Evolutionary conservation across 2,888 invertebrate genomes (phyloP).

Genomic region (Chymomyza amoena): DNA sequence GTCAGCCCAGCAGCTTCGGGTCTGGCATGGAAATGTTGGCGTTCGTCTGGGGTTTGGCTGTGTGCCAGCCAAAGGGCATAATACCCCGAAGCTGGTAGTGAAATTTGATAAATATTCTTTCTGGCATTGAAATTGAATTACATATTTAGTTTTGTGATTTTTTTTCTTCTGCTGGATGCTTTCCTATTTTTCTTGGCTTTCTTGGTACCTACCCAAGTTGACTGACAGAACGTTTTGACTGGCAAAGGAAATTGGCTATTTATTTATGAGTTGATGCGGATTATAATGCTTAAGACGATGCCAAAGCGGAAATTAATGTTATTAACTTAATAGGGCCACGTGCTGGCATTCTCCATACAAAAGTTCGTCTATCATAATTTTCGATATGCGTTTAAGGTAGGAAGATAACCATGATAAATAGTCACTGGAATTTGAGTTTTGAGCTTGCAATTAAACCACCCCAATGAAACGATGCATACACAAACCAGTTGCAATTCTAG

Average conservation of each 20-base stretch:
- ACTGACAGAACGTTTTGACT: neutral
- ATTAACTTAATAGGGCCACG: constrained; percentile 25
- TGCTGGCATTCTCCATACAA: neutral
- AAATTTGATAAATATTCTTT: constrained; percentile 26
- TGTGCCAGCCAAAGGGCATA: constrained; percentile 28
- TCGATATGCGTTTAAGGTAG: neutral
- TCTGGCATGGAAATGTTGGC: constrained; percentile 32
- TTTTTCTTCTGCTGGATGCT: neutral
- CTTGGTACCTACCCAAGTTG: constrained; percentile 3
- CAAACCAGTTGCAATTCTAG: neutral
- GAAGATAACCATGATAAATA: neutral
- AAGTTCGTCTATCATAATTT: neutral
- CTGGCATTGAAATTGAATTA: constrained; percentile 5
- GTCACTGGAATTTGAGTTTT: neutral
- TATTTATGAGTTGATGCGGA: constrained; percentile 40
- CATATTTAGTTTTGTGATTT: constrained; percentile 1
- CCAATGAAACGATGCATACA: neutral
- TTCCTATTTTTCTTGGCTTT: constrained; percentile 6
- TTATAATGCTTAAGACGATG: constrained; percentile 25
- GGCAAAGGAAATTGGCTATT: constrained; percentile 52
- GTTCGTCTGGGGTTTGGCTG: constrained; percentile 18
- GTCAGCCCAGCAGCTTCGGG: constrained; percentile 3
- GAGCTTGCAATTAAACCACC: neutral
- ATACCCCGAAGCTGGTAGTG: neutral
- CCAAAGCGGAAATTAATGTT: constrained; percentile 33